Conservation (phyloP, 2,797 vertebrate species). For the Hyperoplus lanceolatus region DNA sequence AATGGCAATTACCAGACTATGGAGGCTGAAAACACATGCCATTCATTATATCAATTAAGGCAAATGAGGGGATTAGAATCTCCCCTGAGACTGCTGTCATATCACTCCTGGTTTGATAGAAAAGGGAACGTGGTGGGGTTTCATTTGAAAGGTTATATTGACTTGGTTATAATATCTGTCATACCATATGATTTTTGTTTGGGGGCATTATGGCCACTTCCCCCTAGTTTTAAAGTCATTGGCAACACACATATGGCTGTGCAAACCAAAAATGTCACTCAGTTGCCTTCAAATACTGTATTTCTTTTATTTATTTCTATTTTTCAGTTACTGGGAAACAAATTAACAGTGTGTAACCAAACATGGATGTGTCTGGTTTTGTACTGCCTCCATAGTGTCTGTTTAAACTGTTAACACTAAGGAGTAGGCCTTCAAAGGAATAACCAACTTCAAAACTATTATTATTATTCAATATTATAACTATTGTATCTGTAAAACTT, state of each 20-base stretch:
- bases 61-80: constrained; percentile 84
- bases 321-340: constrained; percentile 12
- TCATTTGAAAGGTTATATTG: constrained; percentile 60
- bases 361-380: not conserved
- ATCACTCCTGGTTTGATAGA: constrained; percentile 76
- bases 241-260: not conserved
- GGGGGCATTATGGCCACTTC: constrained; percentile 26
- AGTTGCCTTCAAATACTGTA: constrained; percentile 13
- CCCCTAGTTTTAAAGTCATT: constrained; percentile 41
- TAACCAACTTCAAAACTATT: not conserved
- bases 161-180: constrained; percentile 37
- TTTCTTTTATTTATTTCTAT: constrained; percentile 2
- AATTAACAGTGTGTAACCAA: constrained; percentile 12
- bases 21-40: constrained; percentile 81
- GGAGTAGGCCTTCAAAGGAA: not conserved
- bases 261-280: constrained; percentile 25
- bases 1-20: constrained; percentile 86
- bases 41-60: constrained; percentile 89
- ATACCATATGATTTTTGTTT: constrained; percentile 36
- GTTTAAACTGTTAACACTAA: constrained; percentile 7
- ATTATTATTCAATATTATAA: not conserved
- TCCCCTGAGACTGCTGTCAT: constrained; percentile 81
- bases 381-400: not conserved
- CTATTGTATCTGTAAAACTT: not conserved
- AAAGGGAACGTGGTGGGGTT: constrained; percentile 56